Evolutionary conservation across 2,888 invertebrate genomes (phyloP).

Genomic region (Pseudanteris insignis): DNA sequence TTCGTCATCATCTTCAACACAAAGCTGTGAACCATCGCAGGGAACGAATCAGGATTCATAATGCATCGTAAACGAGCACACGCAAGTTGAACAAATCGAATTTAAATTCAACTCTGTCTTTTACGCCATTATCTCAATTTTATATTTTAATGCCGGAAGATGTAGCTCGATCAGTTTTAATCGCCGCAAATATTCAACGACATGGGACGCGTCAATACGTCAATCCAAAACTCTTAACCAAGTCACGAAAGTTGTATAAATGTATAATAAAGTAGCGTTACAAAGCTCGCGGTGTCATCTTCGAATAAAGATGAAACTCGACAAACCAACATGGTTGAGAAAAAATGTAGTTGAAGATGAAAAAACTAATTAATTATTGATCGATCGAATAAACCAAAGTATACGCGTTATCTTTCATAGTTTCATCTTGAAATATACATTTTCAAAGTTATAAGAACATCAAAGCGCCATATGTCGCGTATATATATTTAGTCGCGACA

Average conservation of each 20-base stretch:
- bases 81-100: slow-evolving; percentile 1
- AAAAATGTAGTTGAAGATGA: no score
- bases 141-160: slow-evolving; percentile 13
- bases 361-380: no score
- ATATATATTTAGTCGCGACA: no score
- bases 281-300: slow-evolving; percentile 33
- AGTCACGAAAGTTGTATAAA: slow-evolving; percentile 60
- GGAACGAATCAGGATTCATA: slow-evolving; percentile 63
- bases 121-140: slow-evolving; percentile 4
- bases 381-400: no score
- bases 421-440: no score
- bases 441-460: no score
- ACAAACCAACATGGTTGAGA: no score
- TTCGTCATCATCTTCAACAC: slow-evolving; percentile 51
- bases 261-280: slow-evolving; percentile 60
- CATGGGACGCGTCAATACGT: slow-evolving; percentile 6
- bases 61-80: slow-evolving; percentile 54
- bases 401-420: no score
- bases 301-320: no score
- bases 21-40: slow-evolving; percentile 58
- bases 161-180: slow-evolving; percentile 25
- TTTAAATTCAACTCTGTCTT: slow-evolving; percentile 1
- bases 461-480: no score
- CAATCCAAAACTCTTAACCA: slow-evolving; percentile 8
- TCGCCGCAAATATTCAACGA: slow-evolving; percentile 16